Base-by-base conservation (phyloP, 2,113 vertebrate species). In the Platichthys stellatus region DNA sequence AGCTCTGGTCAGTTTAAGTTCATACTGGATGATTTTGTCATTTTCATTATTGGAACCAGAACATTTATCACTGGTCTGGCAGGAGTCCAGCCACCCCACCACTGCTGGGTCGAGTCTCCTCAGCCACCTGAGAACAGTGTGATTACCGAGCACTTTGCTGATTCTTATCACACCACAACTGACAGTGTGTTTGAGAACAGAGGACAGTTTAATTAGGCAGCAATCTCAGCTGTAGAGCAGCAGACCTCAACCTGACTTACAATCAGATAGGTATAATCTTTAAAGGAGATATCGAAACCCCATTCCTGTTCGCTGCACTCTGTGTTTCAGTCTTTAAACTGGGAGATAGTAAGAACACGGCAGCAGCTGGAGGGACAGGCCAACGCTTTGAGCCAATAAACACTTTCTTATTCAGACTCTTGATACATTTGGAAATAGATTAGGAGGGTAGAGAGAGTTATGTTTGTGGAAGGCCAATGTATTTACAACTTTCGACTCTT, bases 191-290 rank as follows among this genome's bases (percentile, higher is more conserved):
- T 51, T 68, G 51, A 68, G 28, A 18, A 65, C 56, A 83, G 57
- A 69, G 63, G 82, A 83, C 84, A 80, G 80, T 74, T 82, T 83
- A 84, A 88, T 88, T 83, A 86, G 74, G 60, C 57, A 28, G 68
- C 53, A 68, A 77, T 84, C 85, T 82, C 62, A 65, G 71, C 12
- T 72, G 40, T 54, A 77, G 65, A 64, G 69, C 56, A 69, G 18
- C 53, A 63, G 65, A 63, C 63, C 43, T 47, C 69, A 26, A 69
- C 75, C 63, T 0, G 49, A 83, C 75, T 65, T 60, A 26, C 15
- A 67, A 67, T 67, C 73, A 79, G 57, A 76, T 35, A 73, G 23
- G 61, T 43, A 35, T 15, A 56, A 38, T 62, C 49, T 77, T 74
- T n/a, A 14, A 31, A 47, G 35, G 21, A 45, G 59, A 74, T 58